Evolutionary conservation across 2,797 vertebrate species (phyloP), one percentile per base, ranked within the genome.

Genomic region (Huso huso): DNA sequence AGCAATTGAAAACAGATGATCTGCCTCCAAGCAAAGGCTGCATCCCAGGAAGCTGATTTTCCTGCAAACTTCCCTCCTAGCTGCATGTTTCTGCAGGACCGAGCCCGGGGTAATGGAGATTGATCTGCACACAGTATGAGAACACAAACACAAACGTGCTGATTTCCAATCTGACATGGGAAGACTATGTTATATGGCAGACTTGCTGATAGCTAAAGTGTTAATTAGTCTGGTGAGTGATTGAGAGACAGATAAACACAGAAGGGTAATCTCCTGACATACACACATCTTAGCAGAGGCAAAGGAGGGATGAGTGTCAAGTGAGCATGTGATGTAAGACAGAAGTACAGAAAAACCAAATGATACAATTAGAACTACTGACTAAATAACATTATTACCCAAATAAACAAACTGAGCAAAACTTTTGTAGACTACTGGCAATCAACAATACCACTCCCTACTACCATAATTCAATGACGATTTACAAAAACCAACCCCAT

Each of bases 261-360:
- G 78, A 77, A 74, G 75, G 68, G 74, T 85, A 84, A 87, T 83
- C 81, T 82, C 37, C 37, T 37, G 84, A 87, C 84, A 87, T 83
- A 84, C 83, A 82, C 75, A 37, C 37, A 37, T 37, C 37, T 37
- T 1, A 37, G 37, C 37, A 37, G 37, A 37, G 37, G 37, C 37
- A 37, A 37, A 4, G 37, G 60, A 76, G 58, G 71, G 59, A 75
- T 78, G 80, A 84, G 77, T 79, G 79, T 81, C 81, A 82, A 76
- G 79, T 80, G 76, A 78, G 50, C 6, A 0, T 48, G 49, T 62
- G 18, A 62, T 10, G 18, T 37, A 15, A 15, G 48, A 37, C 61
- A 62, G 11, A 11, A 62, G 23, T 37, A 10, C 61, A 15, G n/a
- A 11, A 37, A 10, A 8, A 62, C n/a, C 61, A 62, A 37, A 72